These are phyloP conservation scores for Eospalax fontanierii DNA, from an alignment of 2,797 vertebrate species.

Conservation along the genomic window DNA sequence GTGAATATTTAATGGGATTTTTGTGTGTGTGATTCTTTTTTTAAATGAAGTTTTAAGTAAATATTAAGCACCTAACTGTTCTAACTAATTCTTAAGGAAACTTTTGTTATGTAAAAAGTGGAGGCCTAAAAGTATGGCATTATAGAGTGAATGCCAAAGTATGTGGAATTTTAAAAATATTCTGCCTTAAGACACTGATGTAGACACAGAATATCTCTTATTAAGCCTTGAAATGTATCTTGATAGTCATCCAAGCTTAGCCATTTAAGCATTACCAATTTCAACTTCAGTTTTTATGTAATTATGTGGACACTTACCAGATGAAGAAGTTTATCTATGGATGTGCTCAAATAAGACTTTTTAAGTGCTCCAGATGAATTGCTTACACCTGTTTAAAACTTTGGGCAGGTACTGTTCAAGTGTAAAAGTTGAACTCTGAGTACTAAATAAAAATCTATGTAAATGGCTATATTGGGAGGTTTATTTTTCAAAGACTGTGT, in stretches of 20 bases:
- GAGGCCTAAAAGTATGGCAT: slow-evolving; percentile 81
- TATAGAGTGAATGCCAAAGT: slow-evolving; percentile 76
- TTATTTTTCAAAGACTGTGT: not conserved
- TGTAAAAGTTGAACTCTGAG: slow-evolving; percentile 44
- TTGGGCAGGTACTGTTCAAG: not conserved
- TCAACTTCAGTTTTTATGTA: slow-evolving; percentile 56
- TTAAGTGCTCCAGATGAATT: slow-evolving; percentile 37
- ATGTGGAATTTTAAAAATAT: slow-evolving; percentile 79
- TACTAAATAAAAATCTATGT: not conserved
- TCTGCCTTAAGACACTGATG: slow-evolving; percentile 76
- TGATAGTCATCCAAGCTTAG: slow-evolving; percentile 44
- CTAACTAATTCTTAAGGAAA: slow-evolving; percentile 89
- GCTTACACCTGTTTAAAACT: slow-evolving; percentile 30
- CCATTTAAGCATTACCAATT: slow-evolving; percentile 47
- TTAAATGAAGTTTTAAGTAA: slow-evolving; percentile 90
- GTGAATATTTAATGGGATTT: slow-evolving; percentile 91
- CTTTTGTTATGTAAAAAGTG: slow-evolving; percentile 80
- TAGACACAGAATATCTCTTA: slow-evolving; percentile 36
- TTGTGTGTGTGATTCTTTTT: slow-evolving; percentile 88
- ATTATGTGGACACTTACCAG: slow-evolving; percentile 12
- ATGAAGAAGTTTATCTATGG: slow-evolving; percentile 2
- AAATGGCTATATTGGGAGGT: not conserved
- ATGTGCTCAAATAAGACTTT: slow-evolving; percentile 21
- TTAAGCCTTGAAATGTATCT: slow-evolving; percentile 47
- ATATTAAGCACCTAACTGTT: slow-evolving; percentile 87